Conservation (phyloP, 2,888 invertebrate species). For the Cyaniris semiargus region DNA sequence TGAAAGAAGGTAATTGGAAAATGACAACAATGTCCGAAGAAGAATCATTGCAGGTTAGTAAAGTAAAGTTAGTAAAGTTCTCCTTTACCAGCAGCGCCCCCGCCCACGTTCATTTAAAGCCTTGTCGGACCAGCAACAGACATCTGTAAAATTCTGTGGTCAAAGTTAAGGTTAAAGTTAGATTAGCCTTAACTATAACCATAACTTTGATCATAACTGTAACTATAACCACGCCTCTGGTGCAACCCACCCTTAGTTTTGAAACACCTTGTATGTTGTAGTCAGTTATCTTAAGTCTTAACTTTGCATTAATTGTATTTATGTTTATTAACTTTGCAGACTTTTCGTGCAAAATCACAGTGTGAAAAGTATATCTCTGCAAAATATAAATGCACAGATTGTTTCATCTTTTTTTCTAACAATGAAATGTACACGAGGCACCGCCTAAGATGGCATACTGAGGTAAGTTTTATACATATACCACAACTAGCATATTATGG, state of each 20-base stretch:
- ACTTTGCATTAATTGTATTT: neutral
- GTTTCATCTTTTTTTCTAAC: slow-evolving; percentile 66
- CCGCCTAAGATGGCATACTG: slow-evolving; percentile 55
- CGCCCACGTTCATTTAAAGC: too few relatives aligned
- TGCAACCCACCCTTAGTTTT: too few relatives aligned
- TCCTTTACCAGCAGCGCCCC: too few relatives aligned
- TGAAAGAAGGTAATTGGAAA: slow-evolving; percentile 61
- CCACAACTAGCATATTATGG: too few relatives aligned
- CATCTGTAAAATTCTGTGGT: too few relatives aligned
- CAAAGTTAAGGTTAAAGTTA: too few relatives aligned
- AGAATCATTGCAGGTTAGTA: slow-evolving; percentile 55
- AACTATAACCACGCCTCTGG: too few relatives aligned
- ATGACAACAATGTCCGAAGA: slow-evolving; percentile 59
- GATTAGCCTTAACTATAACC: too few relatives aligned
- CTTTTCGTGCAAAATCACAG: slow-evolving; percentile 54
- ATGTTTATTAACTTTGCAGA: slow-evolving; percentile 36
- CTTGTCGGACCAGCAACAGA: too few relatives aligned
- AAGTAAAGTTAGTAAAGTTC: too few relatives aligned
- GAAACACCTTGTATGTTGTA: neutral
- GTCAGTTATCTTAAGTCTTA: neutral
- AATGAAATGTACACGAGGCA: slow-evolving; percentile 63
- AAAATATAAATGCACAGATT: slow-evolving; percentile 59
- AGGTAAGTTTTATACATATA: slow-evolving; percentile 50
- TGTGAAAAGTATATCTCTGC: slow-evolving; percentile 54
- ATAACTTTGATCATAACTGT: too few relatives aligned